Percentiles rank a stretch among this genome's conserved stretches.
Evolutionary conservation across 2,113 vertebrate species (phyloP).

Genomic region (Blennius ocellaris): DNA sequence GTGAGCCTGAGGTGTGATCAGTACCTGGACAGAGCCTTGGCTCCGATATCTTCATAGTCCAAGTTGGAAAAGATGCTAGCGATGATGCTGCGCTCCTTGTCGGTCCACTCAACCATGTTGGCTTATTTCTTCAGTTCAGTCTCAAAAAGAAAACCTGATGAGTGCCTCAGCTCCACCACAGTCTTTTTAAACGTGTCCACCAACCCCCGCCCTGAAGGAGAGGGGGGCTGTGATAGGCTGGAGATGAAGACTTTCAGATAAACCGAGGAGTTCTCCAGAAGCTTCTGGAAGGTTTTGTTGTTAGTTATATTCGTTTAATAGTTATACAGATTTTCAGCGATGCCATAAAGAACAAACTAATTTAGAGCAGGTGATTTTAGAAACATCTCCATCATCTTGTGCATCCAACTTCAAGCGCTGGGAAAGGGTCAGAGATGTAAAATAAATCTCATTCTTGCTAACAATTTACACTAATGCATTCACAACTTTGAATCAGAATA

Average conservation of each 20-base stretch:
- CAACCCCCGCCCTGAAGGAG: constrained; percentile 31
- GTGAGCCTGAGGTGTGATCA: no score
- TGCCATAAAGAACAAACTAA: no score
- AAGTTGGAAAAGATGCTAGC: constrained; percentile 64
- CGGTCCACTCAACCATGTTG: constrained; percentile 81
- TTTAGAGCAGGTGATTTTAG: no score
- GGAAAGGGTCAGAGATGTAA: no score
- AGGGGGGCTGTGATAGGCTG: constrained; percentile 54
- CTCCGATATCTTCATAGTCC: constrained; percentile 73
- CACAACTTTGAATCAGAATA: no score
- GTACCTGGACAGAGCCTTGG: constrained; percentile 80
- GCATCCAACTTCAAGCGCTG: no score
- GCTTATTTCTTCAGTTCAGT: constrained; percentile 34
- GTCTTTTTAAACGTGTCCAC: constrained; percentile 51
- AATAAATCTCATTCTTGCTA: no score
- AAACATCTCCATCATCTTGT: no score
- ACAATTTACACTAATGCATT: no score
- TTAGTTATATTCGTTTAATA: no score
- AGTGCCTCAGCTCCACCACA: neutral
- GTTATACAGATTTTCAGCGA: no score
- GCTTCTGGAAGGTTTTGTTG: constrained; percentile 22
- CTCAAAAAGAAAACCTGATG: constrained; percentile 51
- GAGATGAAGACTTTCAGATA: constrained; percentile 63
- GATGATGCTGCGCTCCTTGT: constrained; percentile 71
- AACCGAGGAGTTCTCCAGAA: constrained; percentile 41